A percentile compares a stretch with the other conserved stretches of the same genome.
Conservation (phyloP, 2,797 vertebrate genomes). For the Pterois miles region DNA sequence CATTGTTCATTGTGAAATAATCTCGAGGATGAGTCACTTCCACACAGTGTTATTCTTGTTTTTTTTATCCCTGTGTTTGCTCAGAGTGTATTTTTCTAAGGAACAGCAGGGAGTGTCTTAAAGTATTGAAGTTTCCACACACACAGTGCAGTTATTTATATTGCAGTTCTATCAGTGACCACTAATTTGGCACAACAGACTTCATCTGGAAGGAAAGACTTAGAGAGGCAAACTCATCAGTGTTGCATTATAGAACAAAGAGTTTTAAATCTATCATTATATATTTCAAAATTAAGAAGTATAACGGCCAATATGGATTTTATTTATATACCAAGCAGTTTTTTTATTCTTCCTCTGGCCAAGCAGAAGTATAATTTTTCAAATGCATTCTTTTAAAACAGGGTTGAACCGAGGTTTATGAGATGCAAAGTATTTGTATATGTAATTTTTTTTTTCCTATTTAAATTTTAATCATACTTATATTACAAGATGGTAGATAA, state of each 20-base stretch:
- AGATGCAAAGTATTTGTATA: constrained; percentile 78
- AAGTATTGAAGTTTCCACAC: constrained; percentile 64
- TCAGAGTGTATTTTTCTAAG: constrained; percentile 67
- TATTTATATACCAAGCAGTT: constrained; percentile 81
- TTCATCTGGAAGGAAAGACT: constrained; percentile 17
- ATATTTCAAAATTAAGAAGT: constrained; percentile 66
- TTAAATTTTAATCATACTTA: constrained; percentile 74
- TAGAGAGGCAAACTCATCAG: constrained; percentile 24
- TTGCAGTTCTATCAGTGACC: constrained; percentile 41
- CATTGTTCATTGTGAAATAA: constrained; percentile 45
- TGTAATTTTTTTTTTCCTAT: constrained; percentile 75
- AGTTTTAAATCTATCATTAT: constrained; percentile 72
- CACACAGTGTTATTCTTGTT: constrained; percentile 61
- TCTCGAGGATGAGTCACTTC: constrained; percentile 39
- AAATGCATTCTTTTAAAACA: constrained; percentile 66
- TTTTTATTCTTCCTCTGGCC: constrained; percentile 46
- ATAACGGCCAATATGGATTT: constrained; percentile 75
- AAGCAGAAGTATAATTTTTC: constrained; percentile 60
- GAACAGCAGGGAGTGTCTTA: constrained; percentile 71
- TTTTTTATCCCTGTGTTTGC: constrained; percentile 46
- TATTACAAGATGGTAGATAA: constrained; percentile 58
- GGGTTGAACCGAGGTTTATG: constrained; percentile 75
- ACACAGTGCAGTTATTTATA: constrained; percentile 64
- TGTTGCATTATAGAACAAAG: constrained; percentile 73
- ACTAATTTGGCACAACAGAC: constrained; percentile 44